phyloP scores from a whole-genome alignment of 2,888 invertebrate genomes.

The Biston stratarius region DNA sequence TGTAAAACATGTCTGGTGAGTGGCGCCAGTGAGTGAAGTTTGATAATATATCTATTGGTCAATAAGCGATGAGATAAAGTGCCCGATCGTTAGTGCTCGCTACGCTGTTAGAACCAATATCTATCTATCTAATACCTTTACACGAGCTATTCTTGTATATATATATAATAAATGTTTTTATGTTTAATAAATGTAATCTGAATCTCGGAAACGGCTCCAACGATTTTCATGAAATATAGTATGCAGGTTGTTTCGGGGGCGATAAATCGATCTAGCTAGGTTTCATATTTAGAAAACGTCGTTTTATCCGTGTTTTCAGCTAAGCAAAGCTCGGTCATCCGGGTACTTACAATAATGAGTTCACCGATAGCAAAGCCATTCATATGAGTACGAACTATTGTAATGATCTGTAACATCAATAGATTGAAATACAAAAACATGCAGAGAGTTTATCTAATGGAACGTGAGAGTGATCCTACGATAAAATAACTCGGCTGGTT shows the following conservation, averaged over 20 bases:
- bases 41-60: slow-evolving; percentile 9
- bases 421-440: neutral
- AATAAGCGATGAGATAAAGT: neutral
- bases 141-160: too few relatives aligned
- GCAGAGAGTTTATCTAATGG: neutral
- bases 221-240: too few relatives aligned
- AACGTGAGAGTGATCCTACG: too few relatives aligned
- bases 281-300: too few relatives aligned
- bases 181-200: too few relatives aligned
- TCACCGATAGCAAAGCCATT: neutral
- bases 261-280: too few relatives aligned
- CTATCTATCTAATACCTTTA: too few relatives aligned
- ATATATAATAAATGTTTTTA: too few relatives aligned
- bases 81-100: neutral
- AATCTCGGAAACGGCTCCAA: too few relatives aligned
- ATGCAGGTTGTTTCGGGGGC: too few relatives aligned
- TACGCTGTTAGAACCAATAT: neutral
- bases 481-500: neutral
- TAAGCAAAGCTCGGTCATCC: too few relatives aligned
- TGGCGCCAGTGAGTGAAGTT: neutral
- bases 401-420: neutral
- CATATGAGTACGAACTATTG: neutral
- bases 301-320: too few relatives aligned
- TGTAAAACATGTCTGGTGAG: neutral
- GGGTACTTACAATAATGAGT: neutral